Evolutionary conservation across 2,888 invertebrate species (phyloP), one percentile per base, ranked within the genome.

Genomic region (Dryomyza anilis): DNA sequence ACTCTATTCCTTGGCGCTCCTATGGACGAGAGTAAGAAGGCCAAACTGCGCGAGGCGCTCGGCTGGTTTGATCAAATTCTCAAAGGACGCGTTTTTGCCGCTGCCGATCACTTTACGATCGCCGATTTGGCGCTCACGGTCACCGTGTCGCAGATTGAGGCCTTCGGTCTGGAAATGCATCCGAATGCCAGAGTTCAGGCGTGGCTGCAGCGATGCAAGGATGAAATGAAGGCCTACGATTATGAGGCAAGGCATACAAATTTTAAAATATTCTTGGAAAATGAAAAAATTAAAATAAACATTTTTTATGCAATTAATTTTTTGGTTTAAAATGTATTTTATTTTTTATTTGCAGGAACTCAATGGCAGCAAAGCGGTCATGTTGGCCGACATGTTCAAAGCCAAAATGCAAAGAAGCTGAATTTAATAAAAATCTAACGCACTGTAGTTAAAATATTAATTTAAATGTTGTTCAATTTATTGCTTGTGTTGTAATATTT

Each of bases 141-240:
- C n/a, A 82, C 83, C 2, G 72, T 83, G 14, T 83, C 82, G 10
- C 81, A 81, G 68, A 74, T 83, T 39, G 81, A 86, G 78, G 85
- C 84, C 6, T 84, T 85, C 46, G 84, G 81, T n/a, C 85, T 87
- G 67, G 86, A 88, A 64, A 74, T 88, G 43, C 76, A 79, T 3
- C 83, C 86, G 55, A 87, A 85, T 70, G 83, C 84, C 36, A 84
- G 86, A 63, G 73, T 88, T 7, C 78, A 80, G 3, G 85, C 86
- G 19, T 93, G 92, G 92, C 88, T 88, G 69, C 86, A 88, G 58
- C 85, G 87, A 67, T 88, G 88, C 70, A 90, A 89, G 81, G 86
- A 86, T 19, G 86, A 85, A 19, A 80, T 92, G 76, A 86, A 87
- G 50, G 87, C 87, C 2, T 89, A 86, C 70, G 92, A 89, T 1